A percentile compares a stretch with the other conserved stretches of the same genome.
Conservation (phyloP, 2,888 invertebrate species). For the Strigamia crassipes region DNA sequence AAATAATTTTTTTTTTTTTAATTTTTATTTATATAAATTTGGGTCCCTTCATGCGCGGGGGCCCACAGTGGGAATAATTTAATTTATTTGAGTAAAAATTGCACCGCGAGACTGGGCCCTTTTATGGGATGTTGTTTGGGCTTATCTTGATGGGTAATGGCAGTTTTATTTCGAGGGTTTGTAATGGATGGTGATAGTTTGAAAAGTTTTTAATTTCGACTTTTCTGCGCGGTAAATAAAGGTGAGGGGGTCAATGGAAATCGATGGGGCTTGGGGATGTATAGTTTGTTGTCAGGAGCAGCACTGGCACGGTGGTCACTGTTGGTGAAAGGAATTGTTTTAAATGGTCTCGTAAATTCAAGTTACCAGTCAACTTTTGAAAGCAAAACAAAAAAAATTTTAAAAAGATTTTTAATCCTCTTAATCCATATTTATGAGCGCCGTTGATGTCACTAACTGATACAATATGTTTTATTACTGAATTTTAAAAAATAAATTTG, state of each 20-base stretch:
- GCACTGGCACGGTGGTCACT: neutral
- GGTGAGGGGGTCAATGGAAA: neutral
- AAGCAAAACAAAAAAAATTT: too few species aligned
- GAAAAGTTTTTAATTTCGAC: neutral
- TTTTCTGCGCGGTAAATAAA: neutral
- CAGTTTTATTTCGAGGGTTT: neutral
- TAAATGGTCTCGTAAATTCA: neutral
- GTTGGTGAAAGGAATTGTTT: neutral
- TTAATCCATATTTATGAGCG: too few species aligned
- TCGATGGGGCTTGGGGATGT: neutral
- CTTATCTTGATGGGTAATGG: conserved; percentile 21
- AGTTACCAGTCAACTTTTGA: neutral
- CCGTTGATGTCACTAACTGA: too few species aligned
- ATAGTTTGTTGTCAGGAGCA: conserved; percentile 5
- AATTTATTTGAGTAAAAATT: neutral
- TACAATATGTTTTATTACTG: too few species aligned
- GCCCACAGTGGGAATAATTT: neutral
- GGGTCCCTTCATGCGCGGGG: too few species aligned
- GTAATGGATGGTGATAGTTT: conserved; percentile 12
- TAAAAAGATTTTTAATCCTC: too few species aligned
- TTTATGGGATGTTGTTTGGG: neutral
- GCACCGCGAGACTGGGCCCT: neutral
- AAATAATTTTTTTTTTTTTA: too few species aligned
- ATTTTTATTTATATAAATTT: too few species aligned
- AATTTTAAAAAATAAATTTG: too few species aligned